Conservation (phyloP, 2,888 invertebrate species). For the Carabus problematicus region DNA sequence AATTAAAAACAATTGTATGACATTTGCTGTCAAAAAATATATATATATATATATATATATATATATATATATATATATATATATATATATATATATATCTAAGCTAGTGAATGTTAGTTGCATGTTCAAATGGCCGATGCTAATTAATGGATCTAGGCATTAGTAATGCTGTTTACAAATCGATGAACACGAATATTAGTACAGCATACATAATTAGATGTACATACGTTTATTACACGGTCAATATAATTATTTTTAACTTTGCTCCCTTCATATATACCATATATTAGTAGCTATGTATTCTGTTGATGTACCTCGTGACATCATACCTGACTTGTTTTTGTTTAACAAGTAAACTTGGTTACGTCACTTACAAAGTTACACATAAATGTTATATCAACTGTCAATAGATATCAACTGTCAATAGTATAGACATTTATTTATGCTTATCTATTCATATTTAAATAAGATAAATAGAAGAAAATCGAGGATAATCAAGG, state of each 20-base stretch:
- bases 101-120: background rate
- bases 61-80: slow-evolving; percentile 4
- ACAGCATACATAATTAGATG: too few relatives aligned
- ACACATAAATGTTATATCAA: slow-evolving; percentile 7
- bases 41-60: slow-evolving; percentile 1
- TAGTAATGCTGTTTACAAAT: too few relatives aligned
- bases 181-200: too few relatives aligned
- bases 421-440: slow-evolving; percentile 2
- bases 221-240: too few relatives aligned
- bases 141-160: too few relatives aligned
- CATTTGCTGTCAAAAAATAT: too few relatives aligned
- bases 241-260: too few relatives aligned
- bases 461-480: too few relatives aligned
- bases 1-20: too few relatives aligned
- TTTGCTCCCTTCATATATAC: too few relatives aligned
- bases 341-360: slow-evolving; percentile 14
- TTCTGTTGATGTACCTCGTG: slow-evolving; percentile 13
- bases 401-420: slow-evolving; percentile 5
- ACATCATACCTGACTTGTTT: slow-evolving; percentile 18
- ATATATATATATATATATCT: slow-evolving; percentile 2
- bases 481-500: too few relatives aligned
- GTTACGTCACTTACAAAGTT: slow-evolving; percentile 4
- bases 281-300: background rate
- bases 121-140: background rate
- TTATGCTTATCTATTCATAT: too few relatives aligned